Percentiles rank a stretch among this genome's conserved stretches.
Conservation (phyloP, 1,140 invertebrate genomes). For the Papilio xuthus region DNA sequence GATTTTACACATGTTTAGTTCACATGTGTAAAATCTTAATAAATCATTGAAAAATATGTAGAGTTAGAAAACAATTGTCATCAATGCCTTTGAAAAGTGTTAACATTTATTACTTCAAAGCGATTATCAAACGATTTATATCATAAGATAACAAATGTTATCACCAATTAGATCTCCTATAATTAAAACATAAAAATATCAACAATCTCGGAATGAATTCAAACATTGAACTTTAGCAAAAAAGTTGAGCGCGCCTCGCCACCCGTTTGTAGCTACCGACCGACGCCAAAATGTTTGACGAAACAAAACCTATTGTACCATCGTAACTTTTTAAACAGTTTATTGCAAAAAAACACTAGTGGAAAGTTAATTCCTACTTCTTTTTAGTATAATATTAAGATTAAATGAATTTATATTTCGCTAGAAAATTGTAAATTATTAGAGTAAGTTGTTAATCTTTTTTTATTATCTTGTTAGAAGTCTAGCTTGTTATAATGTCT, state of each 20-base stretch:
- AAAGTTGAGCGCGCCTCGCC: slow-evolving; percentile 30
- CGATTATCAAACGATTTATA: slow-evolving; percentile 4
- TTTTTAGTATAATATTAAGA: not conserved
- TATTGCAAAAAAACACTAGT: not conserved
- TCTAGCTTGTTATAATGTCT: no score
- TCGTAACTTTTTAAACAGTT: slow-evolving; percentile 14
- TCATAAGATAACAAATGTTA: not conserved
- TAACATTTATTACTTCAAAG: not conserved
- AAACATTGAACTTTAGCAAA: slow-evolving; percentile 23
- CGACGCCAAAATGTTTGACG: slow-evolving; percentile 50
- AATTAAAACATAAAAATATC: slow-evolving; percentile 36
- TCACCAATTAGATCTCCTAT: not conserved
- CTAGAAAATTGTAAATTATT: no score
- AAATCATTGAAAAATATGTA: no score
- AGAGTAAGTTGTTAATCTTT: no score
- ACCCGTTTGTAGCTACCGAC: slow-evolving; percentile 48
- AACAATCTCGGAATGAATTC: not conserved
- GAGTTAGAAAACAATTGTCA: not conserved
- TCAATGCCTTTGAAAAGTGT: not conserved
- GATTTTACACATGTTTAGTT: no score
- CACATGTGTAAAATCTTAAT: no score
- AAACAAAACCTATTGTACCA: slow-evolving; percentile 36
- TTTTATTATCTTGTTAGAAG: no score
- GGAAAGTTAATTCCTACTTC: not conserved
- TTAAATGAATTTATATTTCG: not conserved